A percentile compares a stretch with the other conserved stretches of the same genome.
Evolutionary conservation across 2,113 vertebrate species (phyloP).

Genomic region (Nyctereutes procyonoides): DNA sequence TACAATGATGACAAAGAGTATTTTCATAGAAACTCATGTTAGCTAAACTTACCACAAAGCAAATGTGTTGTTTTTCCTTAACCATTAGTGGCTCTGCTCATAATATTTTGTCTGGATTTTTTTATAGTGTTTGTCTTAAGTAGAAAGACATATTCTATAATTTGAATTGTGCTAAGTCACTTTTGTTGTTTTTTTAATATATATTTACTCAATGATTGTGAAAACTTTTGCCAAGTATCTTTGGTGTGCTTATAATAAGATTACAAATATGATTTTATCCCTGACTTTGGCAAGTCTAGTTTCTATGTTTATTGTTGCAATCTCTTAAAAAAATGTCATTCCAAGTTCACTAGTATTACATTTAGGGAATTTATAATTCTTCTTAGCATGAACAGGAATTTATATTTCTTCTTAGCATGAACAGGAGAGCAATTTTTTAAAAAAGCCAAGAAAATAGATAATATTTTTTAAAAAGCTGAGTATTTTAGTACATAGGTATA

Average conservation of each 20-base stretch:
- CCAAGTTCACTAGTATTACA: neutral
- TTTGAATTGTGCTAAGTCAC: neutral
- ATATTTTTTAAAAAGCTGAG: neutral
- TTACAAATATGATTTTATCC: neutral
- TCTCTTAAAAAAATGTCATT: neutral
- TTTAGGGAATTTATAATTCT: neutral
- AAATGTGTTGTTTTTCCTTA: neutral
- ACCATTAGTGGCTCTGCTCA: neutral
- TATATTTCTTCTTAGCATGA: neutral
- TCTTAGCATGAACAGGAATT: neutral
- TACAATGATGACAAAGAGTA: neutral
- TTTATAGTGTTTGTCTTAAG: neutral
- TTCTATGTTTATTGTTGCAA: neutral
- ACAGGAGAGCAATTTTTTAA: neutral
- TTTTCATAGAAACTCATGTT: neutral
- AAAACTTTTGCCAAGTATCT: neutral
- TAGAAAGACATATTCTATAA: neutral
- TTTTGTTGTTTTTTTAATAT: neutral
- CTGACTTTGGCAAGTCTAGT: neutral
- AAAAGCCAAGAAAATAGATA: neutral
- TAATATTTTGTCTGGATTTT: neutral
- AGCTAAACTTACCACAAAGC: neutral
- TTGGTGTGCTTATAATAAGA: neutral
- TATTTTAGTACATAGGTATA: neutral
- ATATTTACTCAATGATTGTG: neutral